Percentiles rank a stretch among this genome's conserved stretches.
These are phyloP conservation scores for Nautilus pompilius DNA, from an alignment of 1,140 invertebrate species.

Conservation along the genomic window DNA sequence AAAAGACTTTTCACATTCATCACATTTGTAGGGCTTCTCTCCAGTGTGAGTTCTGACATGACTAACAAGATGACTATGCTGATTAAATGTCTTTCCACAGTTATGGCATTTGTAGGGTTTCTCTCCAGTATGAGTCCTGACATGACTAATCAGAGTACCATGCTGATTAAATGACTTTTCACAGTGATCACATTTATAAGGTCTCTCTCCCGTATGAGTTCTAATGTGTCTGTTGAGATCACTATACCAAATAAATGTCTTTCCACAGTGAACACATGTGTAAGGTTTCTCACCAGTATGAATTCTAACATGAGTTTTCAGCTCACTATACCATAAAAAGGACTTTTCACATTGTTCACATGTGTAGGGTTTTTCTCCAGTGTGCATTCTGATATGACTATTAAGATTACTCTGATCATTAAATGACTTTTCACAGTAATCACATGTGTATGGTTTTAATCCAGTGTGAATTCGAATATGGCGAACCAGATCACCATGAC, in stretches of 20 bases:
- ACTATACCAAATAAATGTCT: too few relatives aligned
- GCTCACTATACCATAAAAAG: background rate
- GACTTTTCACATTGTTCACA: background rate
- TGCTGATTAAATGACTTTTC: constrained; percentile 86
- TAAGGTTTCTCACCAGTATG: too few relatives aligned
- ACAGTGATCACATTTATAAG: constrained; percentile 78
- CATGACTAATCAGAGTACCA: constrained; percentile 60
- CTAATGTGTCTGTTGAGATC: constrained; percentile 5
- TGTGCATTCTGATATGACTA: constrained; percentile 37
- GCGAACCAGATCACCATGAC: constrained; percentile 6
- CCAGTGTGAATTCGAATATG: constrained; percentile 21
- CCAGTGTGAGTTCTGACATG: constrained; percentile 11
- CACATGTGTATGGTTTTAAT: constrained; percentile 19
- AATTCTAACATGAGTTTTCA: constrained; percentile 5
- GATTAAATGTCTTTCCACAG: constrained; percentile 68
- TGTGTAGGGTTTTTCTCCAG: constrained; percentile 58
- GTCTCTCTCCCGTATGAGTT: constrained; percentile 8
- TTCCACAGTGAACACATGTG: too few relatives aligned
- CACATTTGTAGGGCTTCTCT: constrained; percentile 13
- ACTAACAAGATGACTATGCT: constrained; percentile 1
- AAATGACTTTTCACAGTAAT: constrained; percentile 17
- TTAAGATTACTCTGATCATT: background rate
- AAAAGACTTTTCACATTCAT: constrained; percentile 13
- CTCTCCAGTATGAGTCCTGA: constrained; percentile 82
- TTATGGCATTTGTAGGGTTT: constrained; percentile 82